A percentile compares a stretch with the other conserved stretches of the same genome.
Conservation (phyloP, 2,888 invertebrate species). For the Synanthedon vespiformis region DNA sequence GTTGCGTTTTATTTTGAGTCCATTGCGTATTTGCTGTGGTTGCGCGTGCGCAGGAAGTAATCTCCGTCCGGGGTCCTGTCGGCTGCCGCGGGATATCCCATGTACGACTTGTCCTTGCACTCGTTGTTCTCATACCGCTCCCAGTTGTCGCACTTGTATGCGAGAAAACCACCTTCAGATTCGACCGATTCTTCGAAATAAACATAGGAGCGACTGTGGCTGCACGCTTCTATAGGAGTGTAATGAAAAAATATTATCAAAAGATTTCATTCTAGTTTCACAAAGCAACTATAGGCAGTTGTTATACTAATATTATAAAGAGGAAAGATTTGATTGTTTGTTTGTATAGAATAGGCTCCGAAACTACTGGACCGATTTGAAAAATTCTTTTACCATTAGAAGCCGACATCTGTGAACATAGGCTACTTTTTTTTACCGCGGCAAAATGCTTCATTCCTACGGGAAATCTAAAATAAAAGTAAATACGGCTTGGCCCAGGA, state of each 20-base stretch:
- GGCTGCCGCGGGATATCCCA: constrained; percentile 66
- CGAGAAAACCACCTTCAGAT: constrained; percentile 60
- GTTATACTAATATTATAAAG: no score
- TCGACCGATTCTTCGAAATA: constrained; percentile 76
- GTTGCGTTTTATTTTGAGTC: constrained; percentile 16
- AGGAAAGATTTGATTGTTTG: no score
- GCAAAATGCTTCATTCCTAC: no score
- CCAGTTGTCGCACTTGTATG: constrained; percentile 70
- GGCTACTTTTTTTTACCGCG: no score
- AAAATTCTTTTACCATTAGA: no score
- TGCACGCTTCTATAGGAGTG: constrained; percentile 72
- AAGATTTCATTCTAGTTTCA: no score
- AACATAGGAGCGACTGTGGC: constrained; percentile 74
- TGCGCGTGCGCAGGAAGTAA: constrained; percentile 72
- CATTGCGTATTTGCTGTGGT: constrained; percentile 65
- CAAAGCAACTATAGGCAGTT: no score
- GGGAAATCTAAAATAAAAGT: no score
- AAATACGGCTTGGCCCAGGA: no score
- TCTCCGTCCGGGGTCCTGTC: constrained; percentile 44
- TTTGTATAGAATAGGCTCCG: no score
- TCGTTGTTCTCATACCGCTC: constrained; percentile 44
- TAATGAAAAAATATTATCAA: neutral
- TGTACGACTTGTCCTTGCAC: constrained; percentile 42
- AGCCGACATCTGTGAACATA: no score
- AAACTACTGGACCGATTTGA: no score